phyloP scores from a whole-genome alignment of 2,797 vertebrate genomes.

The Alcedo atthis region DNA sequence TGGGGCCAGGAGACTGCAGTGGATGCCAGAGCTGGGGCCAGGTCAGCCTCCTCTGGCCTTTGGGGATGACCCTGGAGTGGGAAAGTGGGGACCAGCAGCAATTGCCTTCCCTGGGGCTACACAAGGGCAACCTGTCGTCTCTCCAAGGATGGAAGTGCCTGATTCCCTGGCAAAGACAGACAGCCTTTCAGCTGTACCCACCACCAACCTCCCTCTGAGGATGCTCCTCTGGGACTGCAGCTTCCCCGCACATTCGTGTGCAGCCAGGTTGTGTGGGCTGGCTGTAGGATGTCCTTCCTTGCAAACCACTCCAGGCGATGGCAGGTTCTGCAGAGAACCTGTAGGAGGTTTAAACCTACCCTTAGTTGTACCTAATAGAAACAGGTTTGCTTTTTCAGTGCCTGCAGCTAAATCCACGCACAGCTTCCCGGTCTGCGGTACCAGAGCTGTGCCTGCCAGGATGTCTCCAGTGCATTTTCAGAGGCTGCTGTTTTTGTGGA shows the following conservation, averaged over 20 bases:
- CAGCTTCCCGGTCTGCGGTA: fast-evolving
- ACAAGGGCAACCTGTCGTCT: not conserved
- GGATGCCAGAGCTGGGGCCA: not conserved
- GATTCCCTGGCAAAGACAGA: not conserved
- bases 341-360: not conserved
- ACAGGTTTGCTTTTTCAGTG: not conserved
- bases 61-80: not conserved
- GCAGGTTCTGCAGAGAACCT: not conserved
- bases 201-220: not conserved
- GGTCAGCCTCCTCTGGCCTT: not conserved
- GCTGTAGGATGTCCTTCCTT: not conserved
- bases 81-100: not conserved
- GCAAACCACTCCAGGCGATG: fast-evolving
- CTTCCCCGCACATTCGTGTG: fast-evolving
- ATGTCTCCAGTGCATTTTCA: not conserved
- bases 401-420: not conserved
- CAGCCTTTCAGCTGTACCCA: not conserved
- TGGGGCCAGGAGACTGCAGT: not conserved
- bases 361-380: not conserved
- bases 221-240: not conserved
- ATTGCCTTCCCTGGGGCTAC: fast-evolving
- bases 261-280: fast-evolving
- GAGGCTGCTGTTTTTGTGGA: not conserved
- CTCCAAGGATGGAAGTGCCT: fast-evolving
- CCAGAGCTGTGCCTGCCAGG: not conserved